phyloP scores from a whole-genome alignment of 2,888 invertebrate genomes.

The Nemotelus pantherinus region DNA sequence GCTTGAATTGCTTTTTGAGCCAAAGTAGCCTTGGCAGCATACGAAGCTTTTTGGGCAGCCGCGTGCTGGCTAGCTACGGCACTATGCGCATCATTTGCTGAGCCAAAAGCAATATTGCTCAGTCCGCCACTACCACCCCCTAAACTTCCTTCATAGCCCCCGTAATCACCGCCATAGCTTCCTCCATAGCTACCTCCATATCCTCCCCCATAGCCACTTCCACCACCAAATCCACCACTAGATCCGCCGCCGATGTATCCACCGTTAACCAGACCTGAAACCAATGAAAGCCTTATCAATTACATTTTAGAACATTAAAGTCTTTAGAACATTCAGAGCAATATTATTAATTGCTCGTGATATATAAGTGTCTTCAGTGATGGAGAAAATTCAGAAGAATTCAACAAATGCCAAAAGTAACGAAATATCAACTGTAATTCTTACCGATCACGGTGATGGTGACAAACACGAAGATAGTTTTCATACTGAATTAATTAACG shows the following conservation, averaged over 20 bases:
- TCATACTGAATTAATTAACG: too few species aligned
- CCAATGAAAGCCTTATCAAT: too few species aligned
- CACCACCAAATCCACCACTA: neutral
- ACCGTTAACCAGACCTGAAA: neutral
- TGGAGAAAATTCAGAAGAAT: neutral
- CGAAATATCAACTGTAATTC: neutral
- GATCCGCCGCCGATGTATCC: slow-evolving; percentile 10
- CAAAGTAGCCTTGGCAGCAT: neutral
- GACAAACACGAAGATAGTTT: too few species aligned
- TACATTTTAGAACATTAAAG: too few species aligned
- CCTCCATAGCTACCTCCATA: slow-evolving; percentile 23
- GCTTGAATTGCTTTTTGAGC: slow-evolving; percentile 63
- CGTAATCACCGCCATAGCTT: neutral
- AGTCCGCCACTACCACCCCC: slow-evolving; percentile 67
- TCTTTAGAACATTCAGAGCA: too few species aligned
- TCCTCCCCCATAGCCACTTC: neutral
- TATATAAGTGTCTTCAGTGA: neutral
- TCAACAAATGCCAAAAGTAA: neutral
- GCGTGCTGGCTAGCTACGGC: slow-evolving; percentile 78
- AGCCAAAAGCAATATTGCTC: slow-evolving; percentile 77
- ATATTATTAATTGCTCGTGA: too few species aligned
- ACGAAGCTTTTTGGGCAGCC: slow-evolving; percentile 66
- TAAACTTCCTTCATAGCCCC: neutral
- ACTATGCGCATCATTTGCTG: slow-evolving; percentile 80
- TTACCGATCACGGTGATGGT: too few species aligned